Evolutionary conservation across 2,888 invertebrate species (phyloP), one percentile per base, ranked within the genome.

Genomic region (Stegophylla sp.): DNA sequence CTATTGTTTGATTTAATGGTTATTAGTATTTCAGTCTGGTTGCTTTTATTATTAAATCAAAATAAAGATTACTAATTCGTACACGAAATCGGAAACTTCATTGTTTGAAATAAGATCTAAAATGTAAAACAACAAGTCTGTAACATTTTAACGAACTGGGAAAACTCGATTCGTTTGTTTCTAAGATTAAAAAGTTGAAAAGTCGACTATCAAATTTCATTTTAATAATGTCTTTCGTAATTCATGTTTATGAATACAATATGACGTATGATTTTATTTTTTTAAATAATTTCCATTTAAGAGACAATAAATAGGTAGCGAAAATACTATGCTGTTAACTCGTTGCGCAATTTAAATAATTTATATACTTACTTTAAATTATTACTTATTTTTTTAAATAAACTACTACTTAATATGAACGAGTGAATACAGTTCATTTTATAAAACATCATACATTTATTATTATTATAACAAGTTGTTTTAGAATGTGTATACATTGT

Each of bases 81-180:
- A 34, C 34, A 43, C 53, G 75, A 66, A 76, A 76, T 53, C 13
- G 53, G 75, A 76, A 66, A 66, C 75, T 43, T 53, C 26, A 43
- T 23, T 26, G 41, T 76, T 76, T 53, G 66, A 66, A 66, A 53
- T 1, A 66, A n/a, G 43, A 66, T 13, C 34, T 43, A 13, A 66
- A n/a, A 43, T 2, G 75, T 26, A 53, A 76, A 66, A 66, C n/a
- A 66, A 66, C n/a, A 66, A 66, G 34, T 76, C 34, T 2, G 51
- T 34, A 53, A 66, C 64, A n/a, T 76, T 76, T 75, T 66, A 66
- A 76, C 53, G 75, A 75, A 23, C 64, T 41, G 43, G 51, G 43
- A 53, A 53, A 66, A 64, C 17, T 23, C 10, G 5, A 56, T 72
- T 56, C 41, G 56, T 56, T 56, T 72, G 61, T 63, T 61, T 26